A percentile compares a stretch with the other conserved stretches of the same genome.
phyloP scores from a whole-genome alignment of 2,797 vertebrate species.

The Fringilla coelebs region DNA sequence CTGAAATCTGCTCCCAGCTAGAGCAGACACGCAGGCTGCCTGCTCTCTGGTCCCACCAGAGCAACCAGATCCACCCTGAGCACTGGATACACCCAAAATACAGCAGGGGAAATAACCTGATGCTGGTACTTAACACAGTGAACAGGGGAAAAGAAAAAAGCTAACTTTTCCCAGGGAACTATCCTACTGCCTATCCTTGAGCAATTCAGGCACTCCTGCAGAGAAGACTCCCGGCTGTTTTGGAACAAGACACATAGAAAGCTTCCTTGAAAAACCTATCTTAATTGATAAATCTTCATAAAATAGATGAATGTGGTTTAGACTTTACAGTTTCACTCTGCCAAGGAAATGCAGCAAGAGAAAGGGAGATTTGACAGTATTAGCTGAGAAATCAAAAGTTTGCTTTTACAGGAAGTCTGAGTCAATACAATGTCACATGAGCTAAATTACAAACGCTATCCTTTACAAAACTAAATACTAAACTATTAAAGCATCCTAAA shows the following conservation, averaged over 20 bases:
- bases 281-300: not conserved
- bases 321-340: not conserved
- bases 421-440: not conserved
- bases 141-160: not conserved
- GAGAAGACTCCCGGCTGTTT: not conserved
- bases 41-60: not conserved
- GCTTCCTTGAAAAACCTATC: not conserved
- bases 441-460: not conserved
- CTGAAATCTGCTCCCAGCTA: not conserved
- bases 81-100: not conserved
- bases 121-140: not conserved
- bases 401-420: not conserved
- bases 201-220: not conserved
- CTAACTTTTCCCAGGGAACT: not conserved
- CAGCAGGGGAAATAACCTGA: not conserved
- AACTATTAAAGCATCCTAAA: not conserved
- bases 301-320: not conserved
- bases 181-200: not conserved
- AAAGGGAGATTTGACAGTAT: not conserved
- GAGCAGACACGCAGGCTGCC: not conserved
- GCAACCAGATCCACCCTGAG: not conserved
- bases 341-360: not conserved
- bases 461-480: not conserved
- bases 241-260: fast-evolving
- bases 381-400: not conserved